These are phyloP conservation scores for Eutrigla gurnardus DNA, from an alignment of 2,797 vertebrate species.

Conservation along the genomic window DNA sequence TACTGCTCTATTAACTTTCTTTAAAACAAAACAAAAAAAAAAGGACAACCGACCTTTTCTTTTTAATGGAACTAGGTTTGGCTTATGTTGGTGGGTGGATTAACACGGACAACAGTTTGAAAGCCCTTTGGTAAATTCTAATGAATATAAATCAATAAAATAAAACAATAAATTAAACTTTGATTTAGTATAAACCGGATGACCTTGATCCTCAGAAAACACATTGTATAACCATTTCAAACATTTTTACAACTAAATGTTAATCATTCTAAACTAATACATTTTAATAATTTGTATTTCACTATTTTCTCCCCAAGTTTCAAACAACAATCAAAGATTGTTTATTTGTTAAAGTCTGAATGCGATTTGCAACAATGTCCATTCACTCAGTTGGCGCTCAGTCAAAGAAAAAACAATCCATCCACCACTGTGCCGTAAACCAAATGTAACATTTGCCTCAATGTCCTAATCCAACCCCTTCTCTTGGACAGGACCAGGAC, in stretches of 20 bases:
- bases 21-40: background rate
- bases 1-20: background rate
- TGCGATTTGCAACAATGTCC: background rate
- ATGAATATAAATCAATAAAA: background rate
- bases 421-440: constrained; percentile 53
- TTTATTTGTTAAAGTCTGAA: background rate
- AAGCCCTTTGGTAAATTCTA: constrained; percentile 4
- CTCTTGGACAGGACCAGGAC: constrained; percentile 85
- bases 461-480: constrained; percentile 87
- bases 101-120: constrained; percentile 4
- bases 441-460: background rate
- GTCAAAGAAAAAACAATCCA: constrained; percentile 45
- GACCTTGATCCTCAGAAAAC: background rate
- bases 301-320: background rate
- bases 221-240: background rate
- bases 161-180: background rate
- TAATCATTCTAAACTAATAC: background rate
- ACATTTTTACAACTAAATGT: background rate
- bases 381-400: background rate
- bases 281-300: background rate
- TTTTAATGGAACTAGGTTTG: constrained; percentile 8
- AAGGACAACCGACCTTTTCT: background rate
- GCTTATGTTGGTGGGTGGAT: constrained; percentile 68
- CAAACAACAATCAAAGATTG: constrained; percentile 4
- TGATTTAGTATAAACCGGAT: background rate